Base-by-base conservation (phyloP, 2,888 invertebrate genomes). In the Nasonovia ribisnigri region DNA sequence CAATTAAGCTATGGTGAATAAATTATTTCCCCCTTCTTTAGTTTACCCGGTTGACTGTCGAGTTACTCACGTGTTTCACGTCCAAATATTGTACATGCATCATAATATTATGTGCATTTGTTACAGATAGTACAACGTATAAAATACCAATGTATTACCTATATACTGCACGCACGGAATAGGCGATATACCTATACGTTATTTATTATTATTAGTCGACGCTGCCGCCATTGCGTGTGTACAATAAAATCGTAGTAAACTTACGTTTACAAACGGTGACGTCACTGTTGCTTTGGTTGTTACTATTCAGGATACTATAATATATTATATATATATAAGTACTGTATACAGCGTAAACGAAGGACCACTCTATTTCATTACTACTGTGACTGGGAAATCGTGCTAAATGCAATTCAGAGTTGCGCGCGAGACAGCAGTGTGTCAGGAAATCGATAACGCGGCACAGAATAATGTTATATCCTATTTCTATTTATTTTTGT, bases 351-450 rank as follows among this genome's bases (percentile, higher is more conserved):
- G 51, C 26, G 36, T 43, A n/a, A 36, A 48, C n/a, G 48, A 13
- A 87, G 87, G 43, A 48, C 60, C 48, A 92, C 88, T 60, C 36
- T 87, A 60, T 86, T 60, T 60, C 60, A 87, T 92, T 57, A 67
- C 88, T 48, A 36, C 42, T 48, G 87, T 51, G 92, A 88, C 92
- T 67, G 77, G 57, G 48, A 88, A 92, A 92, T 92, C 92, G 92
- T 92, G 92, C 92, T 92, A 88, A 92, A 92, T 92, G 92, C 92
- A 87, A 51, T 92, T 88, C 92, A 77, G 67, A 92, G 88, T 88
- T 51, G 88, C 88, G 86, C 67, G 43, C 92, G 92, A 88, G 92
- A 92, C 92, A 36, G 67, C n/a, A 77, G 48, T 10, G 92, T 92
- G 92, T 67, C 92, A 42, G 92, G 26, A 92, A 92, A 88, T 92